Percentiles rank a stretch among this genome's conserved stretches.
These are phyloP conservation scores for Leptosomus discolor DNA, from an alignment of 2,113 vertebrate species.

Conservation along the genomic window DNA sequence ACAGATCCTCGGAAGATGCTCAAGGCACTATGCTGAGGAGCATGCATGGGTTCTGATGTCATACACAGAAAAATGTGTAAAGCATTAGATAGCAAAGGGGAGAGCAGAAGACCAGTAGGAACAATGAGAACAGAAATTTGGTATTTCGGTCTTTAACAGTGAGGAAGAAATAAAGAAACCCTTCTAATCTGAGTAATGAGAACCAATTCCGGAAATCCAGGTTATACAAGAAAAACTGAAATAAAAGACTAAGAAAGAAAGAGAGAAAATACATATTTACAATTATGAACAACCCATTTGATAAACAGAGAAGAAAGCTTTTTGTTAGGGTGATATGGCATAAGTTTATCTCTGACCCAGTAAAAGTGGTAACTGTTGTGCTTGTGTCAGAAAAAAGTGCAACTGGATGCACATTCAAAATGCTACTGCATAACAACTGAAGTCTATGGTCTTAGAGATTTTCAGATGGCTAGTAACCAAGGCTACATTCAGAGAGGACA, in stretches of 20 bases:
- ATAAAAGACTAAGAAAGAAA: not conserved
- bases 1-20: not conserved
- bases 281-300: not conserved
- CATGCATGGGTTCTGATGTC: not conserved
- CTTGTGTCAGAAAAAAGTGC: not conserved
- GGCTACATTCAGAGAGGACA: not conserved
- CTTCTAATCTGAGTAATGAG: not conserved
- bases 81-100: not conserved
- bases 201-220: not conserved
- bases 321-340: not conserved
- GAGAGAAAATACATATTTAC: not conserved
- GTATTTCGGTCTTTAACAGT: not conserved
- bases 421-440: not conserved
- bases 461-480: not conserved
- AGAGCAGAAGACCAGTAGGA: not conserved
- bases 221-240: not conserved
- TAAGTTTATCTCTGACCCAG: not conserved
- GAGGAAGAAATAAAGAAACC: not conserved
- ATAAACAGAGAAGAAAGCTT: not conserved
- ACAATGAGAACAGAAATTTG: accelerated
- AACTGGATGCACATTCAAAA: not conserved
- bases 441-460: not conserved
- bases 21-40: not conserved
- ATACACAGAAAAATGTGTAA: not conserved
- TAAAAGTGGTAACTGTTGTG: not conserved